Evolutionary conservation across 1,140 invertebrate species (phyloP).

Genomic region (Eriosoma lanigerum): DNA sequence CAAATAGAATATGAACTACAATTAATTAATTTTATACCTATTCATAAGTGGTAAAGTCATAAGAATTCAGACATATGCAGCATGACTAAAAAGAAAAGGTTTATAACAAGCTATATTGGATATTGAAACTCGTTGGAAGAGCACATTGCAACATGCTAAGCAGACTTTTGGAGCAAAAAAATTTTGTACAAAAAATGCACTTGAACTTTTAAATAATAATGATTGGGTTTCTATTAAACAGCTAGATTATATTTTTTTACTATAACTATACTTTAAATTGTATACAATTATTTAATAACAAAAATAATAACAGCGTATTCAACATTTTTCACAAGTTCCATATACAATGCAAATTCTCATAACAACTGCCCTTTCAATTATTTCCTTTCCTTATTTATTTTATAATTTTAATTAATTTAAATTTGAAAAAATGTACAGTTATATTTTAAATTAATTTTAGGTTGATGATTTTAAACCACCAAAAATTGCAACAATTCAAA

Average conservation of each 20-base stretch:
- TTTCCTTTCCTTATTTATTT: neutral
- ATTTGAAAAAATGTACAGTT: neutral
- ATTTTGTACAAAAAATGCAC: neutral
- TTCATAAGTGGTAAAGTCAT: neutral
- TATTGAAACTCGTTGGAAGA: constrained; percentile 1
- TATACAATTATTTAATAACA: too few species aligned
- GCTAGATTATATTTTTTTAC: too few species aligned
- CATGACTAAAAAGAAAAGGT: neutral
- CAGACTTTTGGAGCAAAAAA: neutral
- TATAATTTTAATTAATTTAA: neutral
- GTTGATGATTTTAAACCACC: neutral
- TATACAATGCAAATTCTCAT: too few species aligned
- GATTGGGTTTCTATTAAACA: neutral
- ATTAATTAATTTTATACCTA: neutral
- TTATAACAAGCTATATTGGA: neutral
- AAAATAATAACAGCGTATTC: too few species aligned
- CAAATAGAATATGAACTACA: neutral
- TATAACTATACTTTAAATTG: too few species aligned
- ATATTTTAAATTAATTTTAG: neutral
- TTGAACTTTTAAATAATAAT: neutral
- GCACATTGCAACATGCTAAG: neutral
- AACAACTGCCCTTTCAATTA: neutral
- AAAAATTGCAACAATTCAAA: neutral
- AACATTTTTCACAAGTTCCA: too few species aligned
- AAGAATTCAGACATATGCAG: neutral